These are phyloP conservation scores for Sesamia inferens DNA, from an alignment of 2,888 invertebrate genomes.

Conservation along the genomic window DNA sequence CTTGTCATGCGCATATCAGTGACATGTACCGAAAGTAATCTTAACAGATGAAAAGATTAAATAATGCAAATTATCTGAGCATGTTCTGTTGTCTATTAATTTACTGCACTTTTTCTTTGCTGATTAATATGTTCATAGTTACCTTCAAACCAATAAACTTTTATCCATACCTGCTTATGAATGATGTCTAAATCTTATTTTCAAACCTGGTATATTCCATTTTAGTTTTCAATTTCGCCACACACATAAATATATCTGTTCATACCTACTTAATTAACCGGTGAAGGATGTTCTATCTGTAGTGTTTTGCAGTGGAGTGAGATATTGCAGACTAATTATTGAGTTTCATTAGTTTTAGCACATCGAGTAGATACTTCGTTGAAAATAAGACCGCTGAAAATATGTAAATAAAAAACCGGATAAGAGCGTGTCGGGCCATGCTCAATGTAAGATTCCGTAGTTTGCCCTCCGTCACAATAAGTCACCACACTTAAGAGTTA, in stretches of 20 bases:
- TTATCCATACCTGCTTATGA: background rate
- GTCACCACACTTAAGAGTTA: too few relatives aligned
- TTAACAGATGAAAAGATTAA: background rate
- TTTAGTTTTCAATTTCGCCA: constrained; percentile 29
- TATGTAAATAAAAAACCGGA: background rate
- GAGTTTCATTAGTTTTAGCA: constrained; percentile 37
- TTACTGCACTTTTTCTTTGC: constrained; percentile 23
- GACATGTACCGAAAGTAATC: background rate
- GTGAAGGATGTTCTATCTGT: constrained; percentile 14
- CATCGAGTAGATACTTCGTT: constrained; percentile 11
- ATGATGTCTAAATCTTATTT: background rate
- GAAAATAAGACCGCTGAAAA: constrained; percentile 34
- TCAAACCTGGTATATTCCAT: constrained; percentile 12
- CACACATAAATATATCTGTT: background rate
- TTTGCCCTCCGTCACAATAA: too few relatives aligned
- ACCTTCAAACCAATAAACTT: constrained; percentile 14
- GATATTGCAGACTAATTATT: constrained; percentile 46
- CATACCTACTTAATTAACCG: constrained; percentile 22
- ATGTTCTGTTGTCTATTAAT: background rate
- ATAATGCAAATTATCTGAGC: background rate
- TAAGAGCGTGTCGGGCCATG: too few relatives aligned
- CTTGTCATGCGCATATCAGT: background rate
- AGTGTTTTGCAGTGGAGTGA: constrained; percentile 19
- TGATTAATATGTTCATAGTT: background rate
- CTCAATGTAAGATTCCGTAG: too few relatives aligned